Evolutionary conservation across 2,113 vertebrate genomes (phyloP).

Genomic region (Rhinolophus sinicus): DNA sequence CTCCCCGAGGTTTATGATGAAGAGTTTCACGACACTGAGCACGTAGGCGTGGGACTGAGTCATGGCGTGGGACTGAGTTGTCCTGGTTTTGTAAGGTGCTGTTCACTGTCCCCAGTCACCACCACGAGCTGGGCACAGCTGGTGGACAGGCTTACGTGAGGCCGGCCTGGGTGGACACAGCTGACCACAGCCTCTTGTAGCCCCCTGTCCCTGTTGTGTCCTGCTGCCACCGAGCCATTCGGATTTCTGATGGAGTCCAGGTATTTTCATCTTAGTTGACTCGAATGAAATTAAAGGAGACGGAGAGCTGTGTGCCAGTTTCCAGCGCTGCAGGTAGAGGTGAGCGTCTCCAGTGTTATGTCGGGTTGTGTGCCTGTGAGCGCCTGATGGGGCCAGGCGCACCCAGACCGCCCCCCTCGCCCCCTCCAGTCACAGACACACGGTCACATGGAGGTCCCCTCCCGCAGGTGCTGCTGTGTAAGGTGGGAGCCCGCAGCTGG

Average conservation of each 20-base stretch:
- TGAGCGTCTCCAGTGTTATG: rapidly evolving
- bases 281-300: not conserved
- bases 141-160: not conserved
- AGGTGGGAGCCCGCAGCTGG: not conserved
- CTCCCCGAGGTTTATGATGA: not conserved
- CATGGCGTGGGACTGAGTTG: not conserved
- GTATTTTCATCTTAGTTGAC: not conserved
- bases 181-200: rapidly evolving
- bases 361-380: not conserved
- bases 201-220: not conserved
- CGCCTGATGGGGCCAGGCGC: no score
- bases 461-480: rapidly evolving
- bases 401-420: not conserved
- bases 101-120: not conserved
- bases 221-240: not conserved
- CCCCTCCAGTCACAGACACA: not conserved
- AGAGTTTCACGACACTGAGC: not conserved
- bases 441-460: not conserved
- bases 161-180: not conserved
- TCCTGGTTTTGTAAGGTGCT: not conserved
- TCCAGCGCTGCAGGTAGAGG: not conserved
- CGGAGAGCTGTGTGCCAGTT: not conserved
- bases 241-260: not conserved
- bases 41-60: not conserved
- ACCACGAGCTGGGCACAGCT: no score